phyloP scores from a whole-genome alignment of 2,888 invertebrate species.

The Sinohyriopsis cumingii region DNA sequence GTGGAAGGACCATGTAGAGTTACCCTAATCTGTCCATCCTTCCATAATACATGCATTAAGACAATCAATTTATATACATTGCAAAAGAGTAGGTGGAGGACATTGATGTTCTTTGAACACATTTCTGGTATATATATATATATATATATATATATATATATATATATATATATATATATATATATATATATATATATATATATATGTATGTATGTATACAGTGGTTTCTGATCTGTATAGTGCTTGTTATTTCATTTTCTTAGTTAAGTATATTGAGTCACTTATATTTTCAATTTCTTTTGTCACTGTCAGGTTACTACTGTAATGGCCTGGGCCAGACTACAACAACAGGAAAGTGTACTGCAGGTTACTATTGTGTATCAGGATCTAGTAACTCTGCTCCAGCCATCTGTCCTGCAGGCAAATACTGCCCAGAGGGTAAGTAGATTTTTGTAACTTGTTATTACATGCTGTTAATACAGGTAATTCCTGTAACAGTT shows the following conservation, averaged over 20 bases:
- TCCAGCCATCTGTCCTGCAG: constrained; percentile 60
- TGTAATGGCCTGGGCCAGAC: constrained; percentile 58
- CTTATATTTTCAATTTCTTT: background rate
- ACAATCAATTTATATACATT: too few relatives aligned
- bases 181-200: constrained; percentile 1
- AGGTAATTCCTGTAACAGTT: too few relatives aligned
- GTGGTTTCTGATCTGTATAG: background rate
- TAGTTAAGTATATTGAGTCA: background rate
- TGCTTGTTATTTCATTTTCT: background rate
- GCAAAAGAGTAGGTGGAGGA: too few relatives aligned
- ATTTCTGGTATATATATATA: too few relatives aligned
- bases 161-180: background rate
- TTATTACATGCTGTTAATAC: too few relatives aligned
- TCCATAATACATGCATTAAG: too few relatives aligned
- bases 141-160: too few relatives aligned
- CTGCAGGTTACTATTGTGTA: constrained; percentile 65
- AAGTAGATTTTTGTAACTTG: background rate
- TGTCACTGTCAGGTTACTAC: constrained; percentile 51
- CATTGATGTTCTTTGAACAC: too few relatives aligned
- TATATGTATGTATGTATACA: background rate
- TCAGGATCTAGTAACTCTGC: constrained; percentile 56
- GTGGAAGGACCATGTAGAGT: too few relatives aligned
- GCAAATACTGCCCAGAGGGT: constrained; percentile 66
- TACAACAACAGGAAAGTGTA: constrained; percentile 58
- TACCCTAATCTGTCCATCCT: too few relatives aligned